Evolutionary conservation across 2,797 vertebrate genomes (phyloP).

Genomic region (Gadopsis marmoratus): DNA sequence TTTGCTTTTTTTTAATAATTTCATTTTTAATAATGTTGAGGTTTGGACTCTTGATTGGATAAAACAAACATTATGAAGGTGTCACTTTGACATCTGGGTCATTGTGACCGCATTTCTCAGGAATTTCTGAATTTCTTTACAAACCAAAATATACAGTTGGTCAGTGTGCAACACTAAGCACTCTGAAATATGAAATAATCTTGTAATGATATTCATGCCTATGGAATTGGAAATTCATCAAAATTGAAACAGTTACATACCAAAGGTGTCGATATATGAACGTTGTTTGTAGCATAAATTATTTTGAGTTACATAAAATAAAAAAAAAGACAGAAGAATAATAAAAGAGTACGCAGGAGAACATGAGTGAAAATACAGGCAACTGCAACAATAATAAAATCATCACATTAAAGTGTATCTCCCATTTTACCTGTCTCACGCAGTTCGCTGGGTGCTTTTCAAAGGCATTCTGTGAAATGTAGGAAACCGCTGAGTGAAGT

Average conservation of each 20-base stretch:
- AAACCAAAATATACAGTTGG: neutral
- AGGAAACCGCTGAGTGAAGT: neutral
- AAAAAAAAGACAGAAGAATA: too few relatives aligned
- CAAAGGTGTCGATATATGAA: neutral
- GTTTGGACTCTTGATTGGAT: too few relatives aligned
- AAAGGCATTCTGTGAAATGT: constrained; percentile 11
- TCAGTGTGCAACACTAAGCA: neutral
- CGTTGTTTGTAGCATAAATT: neutral
- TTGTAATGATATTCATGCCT: neutral
- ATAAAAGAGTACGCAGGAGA: neutral
- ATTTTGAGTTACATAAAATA: too few relatives aligned
- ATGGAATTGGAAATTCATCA: neutral
- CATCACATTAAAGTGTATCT: neutral
- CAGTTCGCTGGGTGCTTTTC: neutral
- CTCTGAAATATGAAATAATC: neutral
- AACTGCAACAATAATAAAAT: neutral
- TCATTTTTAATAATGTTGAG: too few relatives aligned
- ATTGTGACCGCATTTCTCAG: too few relatives aligned
- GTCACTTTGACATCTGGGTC: too few relatives aligned
- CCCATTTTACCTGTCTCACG: neutral
- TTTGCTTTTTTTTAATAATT: too few relatives aligned
- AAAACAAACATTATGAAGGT: too few relatives aligned
- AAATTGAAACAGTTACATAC: neutral
- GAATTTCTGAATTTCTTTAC: too few relatives aligned
- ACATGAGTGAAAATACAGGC: neutral